Evolutionary conservation across 2,797 vertebrate species (phyloP).

Genomic region (Eulemur albifrons): DNA sequence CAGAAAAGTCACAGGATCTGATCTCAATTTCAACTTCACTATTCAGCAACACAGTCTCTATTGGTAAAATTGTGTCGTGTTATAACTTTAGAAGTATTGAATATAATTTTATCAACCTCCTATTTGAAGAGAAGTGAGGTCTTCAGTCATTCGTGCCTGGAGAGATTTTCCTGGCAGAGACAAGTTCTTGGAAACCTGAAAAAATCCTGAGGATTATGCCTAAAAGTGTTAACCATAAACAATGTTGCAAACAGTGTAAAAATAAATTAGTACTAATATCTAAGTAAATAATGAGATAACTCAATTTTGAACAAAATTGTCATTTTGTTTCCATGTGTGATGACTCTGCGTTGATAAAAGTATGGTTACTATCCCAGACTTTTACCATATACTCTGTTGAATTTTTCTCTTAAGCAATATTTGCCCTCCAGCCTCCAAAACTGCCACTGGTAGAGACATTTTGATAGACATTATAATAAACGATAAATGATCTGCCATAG

Average conservation of each 20-base stretch:
- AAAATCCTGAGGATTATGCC: not conserved
- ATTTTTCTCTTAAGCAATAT: not conserved
- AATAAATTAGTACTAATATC: not conserved
- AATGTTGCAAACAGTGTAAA: not conserved
- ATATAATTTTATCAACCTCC: not conserved
- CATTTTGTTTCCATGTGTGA: not conserved
- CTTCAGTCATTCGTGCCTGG: not conserved
- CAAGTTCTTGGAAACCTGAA: not conserved
- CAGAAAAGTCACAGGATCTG: not conserved
- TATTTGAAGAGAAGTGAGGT: not conserved
- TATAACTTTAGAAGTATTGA: not conserved
- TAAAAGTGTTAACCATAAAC: not conserved
- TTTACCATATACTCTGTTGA: not conserved
- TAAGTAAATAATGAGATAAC: not conserved
- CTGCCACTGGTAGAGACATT: not conserved
- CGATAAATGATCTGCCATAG: not conserved
- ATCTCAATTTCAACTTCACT: not conserved
- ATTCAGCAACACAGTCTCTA: not conserved
- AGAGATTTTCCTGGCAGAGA: not conserved
- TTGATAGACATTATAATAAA: conserved; percentile 15
- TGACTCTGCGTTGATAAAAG: not conserved
- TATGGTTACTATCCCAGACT: not conserved
- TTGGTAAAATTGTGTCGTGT: not conserved
- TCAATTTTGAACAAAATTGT: not conserved
- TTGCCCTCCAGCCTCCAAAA: not conserved